Evolutionary conservation across 64 coral and sea anemone genomes (phyloP), one percentile per base, ranked within the genome.

Genomic region (Actinia equina): DNA sequence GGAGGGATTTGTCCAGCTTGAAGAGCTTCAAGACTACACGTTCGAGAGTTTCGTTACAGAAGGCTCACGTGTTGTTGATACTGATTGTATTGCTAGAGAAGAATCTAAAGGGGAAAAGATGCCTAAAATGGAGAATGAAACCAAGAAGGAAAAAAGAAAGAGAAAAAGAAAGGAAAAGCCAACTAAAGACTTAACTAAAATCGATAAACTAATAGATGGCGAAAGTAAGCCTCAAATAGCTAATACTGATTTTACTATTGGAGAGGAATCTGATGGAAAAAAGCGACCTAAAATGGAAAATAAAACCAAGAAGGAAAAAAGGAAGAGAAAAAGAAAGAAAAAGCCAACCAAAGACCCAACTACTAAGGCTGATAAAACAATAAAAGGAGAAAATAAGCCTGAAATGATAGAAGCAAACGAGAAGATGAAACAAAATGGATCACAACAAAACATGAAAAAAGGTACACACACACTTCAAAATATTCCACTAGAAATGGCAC

Each of bases 1-100:
- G 96, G 96, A 95, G 16, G 96, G 96, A 19, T 98, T 98, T 88
- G 96, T 95, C 7, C 94, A 90, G 3, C 81, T 98, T 14, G 96
- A 98, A 69, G 96, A 90, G 18, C 60, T 95, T 59, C 55, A 88
- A 16, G 90, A 90, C 60, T 96, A 96, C 30, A 69, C 78, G 1
- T 62, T 96, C 22, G 85, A 95, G 79, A 80, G 89, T 41, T 70
- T 86, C 25, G 82, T 81, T 42, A 58, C 58, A 44, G 87, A 84
- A 14, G 22, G 19, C 17, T 49, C 43, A 81, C 78, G 78, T 81
- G 78, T 81, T 44, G 43, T 4, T n/a, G 5, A 71, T 13, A 44
- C 15, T 43, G 30, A 44, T 44, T 43, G 41, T 17, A 46, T 12
- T 17, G 77, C 41, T 17, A 17, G 25, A 41, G 44, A 81, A 2